A percentile compares a stretch with the other conserved stretches of the same genome.
phyloP scores from a whole-genome alignment of 2,797 vertebrate genomes.

The Schizothorax lantsangensis region DNA sequence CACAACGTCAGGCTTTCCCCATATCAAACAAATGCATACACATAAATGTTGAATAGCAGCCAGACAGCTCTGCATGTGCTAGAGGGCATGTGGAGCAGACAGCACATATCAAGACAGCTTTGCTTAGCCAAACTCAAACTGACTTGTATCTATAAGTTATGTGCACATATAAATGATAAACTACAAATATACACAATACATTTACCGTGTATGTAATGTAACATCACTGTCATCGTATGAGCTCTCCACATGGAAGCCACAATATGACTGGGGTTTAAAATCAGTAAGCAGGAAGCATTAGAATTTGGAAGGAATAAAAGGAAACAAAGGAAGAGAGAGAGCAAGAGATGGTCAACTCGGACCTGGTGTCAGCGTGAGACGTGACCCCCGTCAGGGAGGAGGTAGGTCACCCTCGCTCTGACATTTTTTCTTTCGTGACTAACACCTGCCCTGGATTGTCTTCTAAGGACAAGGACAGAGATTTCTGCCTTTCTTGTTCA shows the following conservation, averaged over 20 bases:
- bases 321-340: background rate
- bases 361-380: background rate
- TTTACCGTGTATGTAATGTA: background rate
- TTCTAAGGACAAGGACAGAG: conserved; percentile 25
- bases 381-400: conserved; percentile 17
- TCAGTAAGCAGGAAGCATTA: background rate
- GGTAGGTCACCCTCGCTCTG: background rate
- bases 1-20: background rate
- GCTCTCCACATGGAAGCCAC: background rate
- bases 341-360: background rate
- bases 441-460: conserved; percentile 13
- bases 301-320: background rate
- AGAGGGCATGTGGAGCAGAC: conserved; percentile 14
- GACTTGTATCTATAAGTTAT: conserved; percentile 11
- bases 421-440: background rate
- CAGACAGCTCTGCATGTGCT: conserved; percentile 1
- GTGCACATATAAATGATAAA: background rate
- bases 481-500: background rate
- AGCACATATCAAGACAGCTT: background rate
- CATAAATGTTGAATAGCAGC: conserved; percentile 19
- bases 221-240: background rate
- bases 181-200: background rate
- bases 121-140: background rate
- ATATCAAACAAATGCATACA: conserved; percentile 25
- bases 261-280: background rate